These are phyloP conservation scores for Endomychus coccineus DNA, from an alignment of 2,888 invertebrate genomes.

Conservation along the genomic window DNA sequence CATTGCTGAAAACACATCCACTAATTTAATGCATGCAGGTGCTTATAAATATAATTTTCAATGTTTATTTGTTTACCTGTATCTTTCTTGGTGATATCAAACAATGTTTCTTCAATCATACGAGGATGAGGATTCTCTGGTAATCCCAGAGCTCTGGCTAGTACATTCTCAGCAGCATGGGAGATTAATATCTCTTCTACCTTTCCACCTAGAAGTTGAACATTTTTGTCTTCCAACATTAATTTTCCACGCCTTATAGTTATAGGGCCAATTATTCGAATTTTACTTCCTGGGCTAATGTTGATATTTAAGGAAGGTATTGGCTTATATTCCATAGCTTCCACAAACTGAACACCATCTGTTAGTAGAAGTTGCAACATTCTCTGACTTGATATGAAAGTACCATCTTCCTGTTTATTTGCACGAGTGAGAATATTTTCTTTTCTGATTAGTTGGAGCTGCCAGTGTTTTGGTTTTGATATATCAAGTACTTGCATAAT, in stretches of 20 bases:
- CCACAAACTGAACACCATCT: slow-evolving; percentile 64
- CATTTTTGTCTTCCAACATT: slow-evolving; percentile 52
- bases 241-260: slow-evolving; percentile 62
- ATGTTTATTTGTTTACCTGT: too few species aligned
- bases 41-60: too few species aligned
- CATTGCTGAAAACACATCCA: too few species aligned
- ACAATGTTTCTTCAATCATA: slow-evolving; percentile 22
- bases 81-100: too few species aligned
- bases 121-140: slow-evolving; percentile 46
- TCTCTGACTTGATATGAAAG: slow-evolving; percentile 50
- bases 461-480: slow-evolving; percentile 46
- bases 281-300: slow-evolving; percentile 55
- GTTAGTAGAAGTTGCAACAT: slow-evolving; percentile 65
- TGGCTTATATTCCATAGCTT: slow-evolving; percentile 63
- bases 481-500: slow-evolving; percentile 55
- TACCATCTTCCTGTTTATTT: slow-evolving; percentile 30
- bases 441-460: slow-evolving; percentile 44
- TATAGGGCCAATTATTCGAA: slow-evolving; percentile 62
- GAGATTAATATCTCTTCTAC: slow-evolving; percentile 53
- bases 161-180: slow-evolving; percentile 55
- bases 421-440: slow-evolving; percentile 39
- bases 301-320: slow-evolving; percentile 52
- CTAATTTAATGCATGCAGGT: too few species aligned
- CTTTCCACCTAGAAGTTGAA: slow-evolving; percentile 65
- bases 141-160: slow-evolving; percentile 52